These are phyloP conservation scores for Hippoglossus stenolepis DNA, from an alignment of 2,113 vertebrate genomes.

Conservation along the genomic window DNA sequence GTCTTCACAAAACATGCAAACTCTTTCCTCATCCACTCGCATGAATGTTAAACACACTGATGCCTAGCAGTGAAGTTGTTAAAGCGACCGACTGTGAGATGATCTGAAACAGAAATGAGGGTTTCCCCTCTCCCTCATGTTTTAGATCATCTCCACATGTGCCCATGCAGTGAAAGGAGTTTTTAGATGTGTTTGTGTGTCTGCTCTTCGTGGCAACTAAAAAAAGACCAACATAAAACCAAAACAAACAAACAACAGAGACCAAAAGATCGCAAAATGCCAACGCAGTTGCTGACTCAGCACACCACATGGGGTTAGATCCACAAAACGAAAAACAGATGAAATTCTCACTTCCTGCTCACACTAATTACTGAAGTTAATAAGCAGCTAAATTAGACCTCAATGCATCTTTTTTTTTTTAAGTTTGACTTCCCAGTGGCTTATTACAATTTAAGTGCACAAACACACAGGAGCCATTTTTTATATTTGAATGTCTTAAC, in stretches of 20 bases:
- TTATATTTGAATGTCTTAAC: not conserved
- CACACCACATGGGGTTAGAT: conserved; percentile 47
- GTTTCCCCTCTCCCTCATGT: conserved; percentile 26
- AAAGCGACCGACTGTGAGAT: conserved; percentile 17
- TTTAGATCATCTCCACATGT: conserved; percentile 61
- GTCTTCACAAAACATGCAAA: conserved; percentile 46
- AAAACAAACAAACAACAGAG: conserved; percentile 13
- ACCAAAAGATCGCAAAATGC: conserved; percentile 12
- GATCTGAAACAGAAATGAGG: conserved; percentile 45
- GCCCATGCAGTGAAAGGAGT: not conserved
- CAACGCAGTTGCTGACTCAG: conserved; percentile 62
- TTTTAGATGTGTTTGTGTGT: conserved; percentile 37
- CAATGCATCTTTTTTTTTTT: conserved; percentile 1
- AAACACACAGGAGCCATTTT: not conserved
- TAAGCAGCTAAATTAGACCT: not conserved
- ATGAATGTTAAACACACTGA: conserved; percentile 27
- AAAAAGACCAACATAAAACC: not conserved
- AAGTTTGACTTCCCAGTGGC: not conserved
- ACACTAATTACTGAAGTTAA: conserved; percentile 40
- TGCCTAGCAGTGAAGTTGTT: conserved; percentile 8
- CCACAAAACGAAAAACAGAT: conserved; percentile 60
- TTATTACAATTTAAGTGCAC: not conserved
- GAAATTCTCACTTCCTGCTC: conserved; percentile 19
- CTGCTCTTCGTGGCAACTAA: conserved; percentile 48
- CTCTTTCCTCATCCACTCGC: conserved; percentile 12